Base-by-base conservation (phyloP, 2,113 vertebrate genomes). In the Heliornis fulica region DNA sequence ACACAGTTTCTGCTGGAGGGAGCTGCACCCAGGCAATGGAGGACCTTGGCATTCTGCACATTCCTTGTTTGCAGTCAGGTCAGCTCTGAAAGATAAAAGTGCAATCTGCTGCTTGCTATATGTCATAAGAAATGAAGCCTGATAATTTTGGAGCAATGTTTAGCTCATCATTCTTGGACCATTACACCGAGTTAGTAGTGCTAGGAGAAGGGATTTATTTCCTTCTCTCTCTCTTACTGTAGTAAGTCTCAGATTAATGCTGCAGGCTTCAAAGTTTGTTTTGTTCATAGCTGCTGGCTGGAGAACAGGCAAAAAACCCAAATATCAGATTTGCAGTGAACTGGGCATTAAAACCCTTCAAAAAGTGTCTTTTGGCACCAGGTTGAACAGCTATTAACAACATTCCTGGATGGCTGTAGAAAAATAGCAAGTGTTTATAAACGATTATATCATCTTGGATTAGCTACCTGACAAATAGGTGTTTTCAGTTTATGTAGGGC, bases 161-260 rank as follows among this genome's bases (percentile, higher is more conserved):
- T 95, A 95, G 57, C 90, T 93, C 97, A 96, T 94, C 95, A 93
- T 97, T 96, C 89, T 94, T 96, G 75, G 88, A 71, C 89, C 71
- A 95, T 96, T 97, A 94, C 72, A 61, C 78, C 87, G 83, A 96
- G 59, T 83, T 83, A 92, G 66, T 75, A 95, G 85, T 78, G 86
- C 77, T 94, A 90, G 63, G 83, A 95, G 69, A 95, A 93, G 53
- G 86, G 70, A 91, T 97, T 95, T 94, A 93, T 94, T 93, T 91
- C 65, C 68, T 69, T 91, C 57, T 54, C 43, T 91, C 71, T 72
- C 83, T 83, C 80, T 92, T 72, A 92, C 57, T 63, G 41, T 77
- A 93, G 45, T 96, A 95, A 96, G 46, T 88, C 90, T 86, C 83
- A 84, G 76, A 94, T 96, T 97, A 97, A 95, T 87, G 51, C 79